Evolutionary conservation across 92 coral and sea anemone genomes (phyloP).

Genomic region (Siderastrea siderea): DNA sequence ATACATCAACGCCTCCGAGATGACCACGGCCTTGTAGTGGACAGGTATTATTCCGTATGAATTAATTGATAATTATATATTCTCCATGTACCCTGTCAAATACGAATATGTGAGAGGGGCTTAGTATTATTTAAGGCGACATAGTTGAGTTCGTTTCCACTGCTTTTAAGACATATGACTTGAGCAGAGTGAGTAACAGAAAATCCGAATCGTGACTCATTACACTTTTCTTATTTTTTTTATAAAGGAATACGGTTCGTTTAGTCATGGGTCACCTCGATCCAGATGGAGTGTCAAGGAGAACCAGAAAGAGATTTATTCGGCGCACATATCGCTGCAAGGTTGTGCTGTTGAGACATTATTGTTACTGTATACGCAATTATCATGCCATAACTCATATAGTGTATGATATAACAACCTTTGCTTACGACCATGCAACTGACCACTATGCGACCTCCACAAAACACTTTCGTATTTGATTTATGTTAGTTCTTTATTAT

Average conservation of each 20-base stretch:
- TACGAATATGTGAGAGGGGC: background rate
- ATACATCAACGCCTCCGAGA: constrained; percentile 35
- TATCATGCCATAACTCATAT: background rate
- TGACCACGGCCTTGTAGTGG: constrained; percentile 19
- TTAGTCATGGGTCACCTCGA: constrained; percentile 51
- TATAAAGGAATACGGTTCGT: constrained; percentile 53
- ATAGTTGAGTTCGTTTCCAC: background rate
- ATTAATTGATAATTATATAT: background rate
- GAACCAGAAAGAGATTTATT: constrained; percentile 56
- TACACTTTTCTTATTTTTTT: background rate
- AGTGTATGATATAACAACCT: background rate
- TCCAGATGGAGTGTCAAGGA: constrained; percentile 65
- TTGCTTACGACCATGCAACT: background rate
- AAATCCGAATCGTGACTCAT: background rate
- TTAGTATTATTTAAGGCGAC: background rate
- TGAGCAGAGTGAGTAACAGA: background rate
- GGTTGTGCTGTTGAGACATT: constrained; percentile 28
- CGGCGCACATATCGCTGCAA: constrained; percentile 56
- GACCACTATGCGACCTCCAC: background rate
- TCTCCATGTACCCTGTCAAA: background rate
- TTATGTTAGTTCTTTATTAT: background rate
- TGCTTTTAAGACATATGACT: constrained; percentile 2
- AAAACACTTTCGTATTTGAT: constrained; percentile 1
- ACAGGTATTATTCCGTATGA: constrained; percentile 2
- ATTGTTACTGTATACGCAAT: too few species aligned